phyloP scores from a whole-genome alignment of 2,113 vertebrate species.

The Corvus cornix region DNA sequence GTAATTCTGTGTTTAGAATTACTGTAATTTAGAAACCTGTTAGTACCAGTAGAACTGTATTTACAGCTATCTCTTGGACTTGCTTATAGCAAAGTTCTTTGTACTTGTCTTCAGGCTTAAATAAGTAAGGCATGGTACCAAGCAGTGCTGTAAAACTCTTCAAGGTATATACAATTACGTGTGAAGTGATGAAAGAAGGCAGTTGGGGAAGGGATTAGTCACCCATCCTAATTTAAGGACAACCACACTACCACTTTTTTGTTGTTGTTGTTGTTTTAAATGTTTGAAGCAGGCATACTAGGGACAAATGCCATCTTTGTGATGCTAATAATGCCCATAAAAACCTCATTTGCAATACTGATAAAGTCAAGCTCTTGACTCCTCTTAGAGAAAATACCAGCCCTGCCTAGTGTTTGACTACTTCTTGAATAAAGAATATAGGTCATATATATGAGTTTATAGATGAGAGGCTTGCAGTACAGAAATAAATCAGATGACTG shows the following conservation, averaged over 20 bases:
- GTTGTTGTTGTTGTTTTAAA: background rate
- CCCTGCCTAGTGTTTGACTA: background rate
- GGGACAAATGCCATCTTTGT: background rate
- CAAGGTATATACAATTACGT: background rate
- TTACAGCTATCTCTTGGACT: background rate
- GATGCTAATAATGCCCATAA: background rate
- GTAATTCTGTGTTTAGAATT: background rate
- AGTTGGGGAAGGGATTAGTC: background rate
- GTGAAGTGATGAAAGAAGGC: background rate
- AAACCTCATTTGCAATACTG: background rate
- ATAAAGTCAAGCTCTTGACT: background rate
- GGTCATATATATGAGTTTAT: background rate
- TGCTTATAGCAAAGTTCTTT: background rate
- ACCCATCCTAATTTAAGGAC: background rate
- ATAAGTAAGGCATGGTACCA: background rate
- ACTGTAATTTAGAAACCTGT: background rate
- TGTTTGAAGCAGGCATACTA: background rate
- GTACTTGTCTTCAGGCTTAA: background rate
- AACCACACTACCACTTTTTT: background rate
- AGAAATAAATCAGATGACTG: background rate
- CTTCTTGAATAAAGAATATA: background rate
- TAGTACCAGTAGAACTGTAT: background rate
- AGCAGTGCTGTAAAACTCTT: background rate
- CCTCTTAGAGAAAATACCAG: background rate
- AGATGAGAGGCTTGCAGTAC: background rate